Conservation (phyloP, 1,140 invertebrate genomes). For the Acromyrmex charruanus region DNA sequence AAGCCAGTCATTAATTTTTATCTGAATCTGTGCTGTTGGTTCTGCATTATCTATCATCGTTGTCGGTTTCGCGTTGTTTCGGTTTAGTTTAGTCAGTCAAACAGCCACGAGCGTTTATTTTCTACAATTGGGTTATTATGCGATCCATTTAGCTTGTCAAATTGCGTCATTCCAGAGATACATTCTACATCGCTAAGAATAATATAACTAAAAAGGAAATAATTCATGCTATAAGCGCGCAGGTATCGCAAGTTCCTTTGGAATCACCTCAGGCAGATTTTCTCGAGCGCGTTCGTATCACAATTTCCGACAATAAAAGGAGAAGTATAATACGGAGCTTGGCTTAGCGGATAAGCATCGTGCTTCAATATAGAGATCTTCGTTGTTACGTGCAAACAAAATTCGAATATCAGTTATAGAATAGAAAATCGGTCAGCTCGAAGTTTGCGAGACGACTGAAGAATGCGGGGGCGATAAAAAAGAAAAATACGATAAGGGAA, state of each 20-base stretch:
- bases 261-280: background rate
- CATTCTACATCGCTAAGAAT: background rate
- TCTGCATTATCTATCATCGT: constrained; percentile 35
- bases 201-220: constrained; percentile 3
- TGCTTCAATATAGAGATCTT: constrained; percentile 11
- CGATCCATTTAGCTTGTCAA: constrained; percentile 25
- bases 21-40: background rate
- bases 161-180: background rate
- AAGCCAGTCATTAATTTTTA: constrained; percentile 16
- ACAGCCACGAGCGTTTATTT: constrained; percentile 24
- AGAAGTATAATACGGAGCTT: background rate
- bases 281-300: background rate
- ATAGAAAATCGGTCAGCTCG: constrained; percentile 2
- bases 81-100: constrained; percentile 18
- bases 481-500: background rate
- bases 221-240: background rate
- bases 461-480: background rate
- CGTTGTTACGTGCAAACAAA: constrained; percentile 51
- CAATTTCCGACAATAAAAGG: constrained; percentile 40
- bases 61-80: background rate
- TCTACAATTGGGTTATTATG: constrained; percentile 28
- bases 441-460: constrained; percentile 40
- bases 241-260: background rate
- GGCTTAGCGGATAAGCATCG: constrained; percentile 13
- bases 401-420: constrained; percentile 63